phyloP scores from a whole-genome alignment of 2,113 vertebrate genomes.

The Plecotus auritus region DNA sequence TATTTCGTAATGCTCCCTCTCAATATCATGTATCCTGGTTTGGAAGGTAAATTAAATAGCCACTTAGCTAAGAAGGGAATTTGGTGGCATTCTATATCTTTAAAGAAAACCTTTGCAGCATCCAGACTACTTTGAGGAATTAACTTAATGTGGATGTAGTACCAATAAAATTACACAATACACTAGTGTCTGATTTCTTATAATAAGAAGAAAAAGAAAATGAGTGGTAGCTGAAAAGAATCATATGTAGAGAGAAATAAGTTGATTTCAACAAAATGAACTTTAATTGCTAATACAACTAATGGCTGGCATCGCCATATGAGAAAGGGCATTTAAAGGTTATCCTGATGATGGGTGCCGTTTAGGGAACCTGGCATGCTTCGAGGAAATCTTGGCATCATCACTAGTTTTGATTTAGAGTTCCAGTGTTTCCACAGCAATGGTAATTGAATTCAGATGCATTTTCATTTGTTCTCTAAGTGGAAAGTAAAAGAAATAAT shows the following conservation, averaged over 20 bases:
- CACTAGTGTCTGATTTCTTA: background rate
- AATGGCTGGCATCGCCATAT: background rate
- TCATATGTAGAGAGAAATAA: background rate
- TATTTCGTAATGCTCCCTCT: background rate
- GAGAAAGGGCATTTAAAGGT: conserved; percentile 31
- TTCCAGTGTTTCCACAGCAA: background rate
- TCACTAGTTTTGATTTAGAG: background rate
- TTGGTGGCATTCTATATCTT: background rate
- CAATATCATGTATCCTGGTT: background rate
- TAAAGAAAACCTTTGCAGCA: background rate
- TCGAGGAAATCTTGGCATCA: background rate
- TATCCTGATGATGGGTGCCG: background rate
- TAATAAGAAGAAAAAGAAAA: background rate
- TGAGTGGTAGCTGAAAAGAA: background rate
- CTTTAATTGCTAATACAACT: background rate
- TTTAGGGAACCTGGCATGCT: background rate
- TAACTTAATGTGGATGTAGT: background rate
- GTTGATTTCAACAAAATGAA: conserved; percentile 28
- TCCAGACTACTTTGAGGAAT: background rate
- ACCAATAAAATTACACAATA: background rate
- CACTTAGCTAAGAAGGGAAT: background rate
- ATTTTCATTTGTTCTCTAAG: conserved; percentile 14
- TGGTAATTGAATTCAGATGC: conserved; percentile 15
- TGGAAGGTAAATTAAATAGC: background rate
- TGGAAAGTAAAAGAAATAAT: conserved; percentile 25